A percentile compares a stretch with the other conserved stretches of the same genome.
Evolutionary conservation across 2,797 vertebrate genomes (phyloP).

Genomic region (Cossypha caffra): DNA sequence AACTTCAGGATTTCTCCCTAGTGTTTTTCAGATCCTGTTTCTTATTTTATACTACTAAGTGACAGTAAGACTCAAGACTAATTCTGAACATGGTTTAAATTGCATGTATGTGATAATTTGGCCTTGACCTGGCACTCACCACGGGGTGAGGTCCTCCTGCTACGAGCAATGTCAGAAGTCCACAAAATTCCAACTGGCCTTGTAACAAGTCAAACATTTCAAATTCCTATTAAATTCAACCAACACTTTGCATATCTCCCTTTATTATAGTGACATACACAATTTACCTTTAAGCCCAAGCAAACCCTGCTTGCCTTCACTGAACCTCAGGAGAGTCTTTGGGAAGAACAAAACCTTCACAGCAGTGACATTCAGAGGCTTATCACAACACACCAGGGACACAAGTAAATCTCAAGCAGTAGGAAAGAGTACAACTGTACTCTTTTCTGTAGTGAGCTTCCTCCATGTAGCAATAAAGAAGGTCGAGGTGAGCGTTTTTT

Average conservation of each 20-base stretch:
- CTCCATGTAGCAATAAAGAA: neutral
- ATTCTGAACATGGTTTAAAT: neutral
- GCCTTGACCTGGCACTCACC: neutral
- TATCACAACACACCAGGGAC: slow-evolving; percentile 9
- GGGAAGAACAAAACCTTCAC: slow-evolving; percentile 19
- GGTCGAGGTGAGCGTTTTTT: neutral
- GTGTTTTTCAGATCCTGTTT: neutral
- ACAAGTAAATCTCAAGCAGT: slow-evolving; percentile 3
- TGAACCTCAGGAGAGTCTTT: neutral
- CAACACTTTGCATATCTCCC: neutral
- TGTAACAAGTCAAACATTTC: slow-evolving; percentile 3
- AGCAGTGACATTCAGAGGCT: slow-evolving; percentile 10
- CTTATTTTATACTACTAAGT: neutral
- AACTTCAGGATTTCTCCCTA: slow-evolving; percentile 10
- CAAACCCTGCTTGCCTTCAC: neutral
- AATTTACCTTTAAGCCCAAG: neutral
- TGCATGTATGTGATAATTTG: neutral
- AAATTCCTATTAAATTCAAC: slow-evolving; percentile 20
- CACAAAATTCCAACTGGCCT: neutral
- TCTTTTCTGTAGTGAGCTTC: neutral
- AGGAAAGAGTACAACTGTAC: neutral
- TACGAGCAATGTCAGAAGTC: neutral
- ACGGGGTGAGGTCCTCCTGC: neutral
- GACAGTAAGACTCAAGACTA: neutral
- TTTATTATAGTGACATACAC: neutral